A percentile compares a stretch with the other conserved stretches of the same genome.
Conservation (phyloP, 2,113 vertebrate genomes). For the Psilopsiagon aymara region DNA sequence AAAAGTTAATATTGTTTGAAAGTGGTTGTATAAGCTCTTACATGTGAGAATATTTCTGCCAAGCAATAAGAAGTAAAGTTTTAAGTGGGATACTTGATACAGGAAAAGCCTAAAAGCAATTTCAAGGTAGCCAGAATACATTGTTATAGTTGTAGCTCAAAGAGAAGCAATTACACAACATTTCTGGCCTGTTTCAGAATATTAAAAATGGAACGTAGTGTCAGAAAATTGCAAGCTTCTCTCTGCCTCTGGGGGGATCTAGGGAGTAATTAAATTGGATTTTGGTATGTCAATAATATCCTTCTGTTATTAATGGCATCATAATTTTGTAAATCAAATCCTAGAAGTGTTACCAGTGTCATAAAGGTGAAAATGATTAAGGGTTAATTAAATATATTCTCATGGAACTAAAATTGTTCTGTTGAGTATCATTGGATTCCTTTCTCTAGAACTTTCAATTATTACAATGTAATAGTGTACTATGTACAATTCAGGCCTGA, state of each 20-base stretch:
- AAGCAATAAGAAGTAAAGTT: conserved; percentile 6
- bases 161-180: background rate
- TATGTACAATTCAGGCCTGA: background rate
- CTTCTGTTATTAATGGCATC: conserved; percentile 72
- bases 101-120: background rate
- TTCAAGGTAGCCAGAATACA: background rate
- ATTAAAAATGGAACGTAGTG: conserved; percentile 61
- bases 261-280: conserved; percentile 73
- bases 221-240: conserved; percentile 52
- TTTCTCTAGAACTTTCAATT: conserved; percentile 25
- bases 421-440: background rate
- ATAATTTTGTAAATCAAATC: conserved; percentile 72
- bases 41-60: background rate
- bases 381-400: conserved; percentile 70
- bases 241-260: conserved; percentile 44
- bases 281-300: conserved; percentile 54
- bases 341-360: conserved; percentile 53
- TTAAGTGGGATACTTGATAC: conserved; percentile 15
- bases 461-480: conserved; percentile 28
- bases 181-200: conserved; percentile 52
- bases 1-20: conserved; percentile 13
- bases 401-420: conserved; percentile 50
- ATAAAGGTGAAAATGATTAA: conserved; percentile 67
- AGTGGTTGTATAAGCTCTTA: background rate
- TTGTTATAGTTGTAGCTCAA: background rate